Evolutionary conservation across 2,797 vertebrate genomes (phyloP).

Genomic region (Tiaroga cobitis): DNA sequence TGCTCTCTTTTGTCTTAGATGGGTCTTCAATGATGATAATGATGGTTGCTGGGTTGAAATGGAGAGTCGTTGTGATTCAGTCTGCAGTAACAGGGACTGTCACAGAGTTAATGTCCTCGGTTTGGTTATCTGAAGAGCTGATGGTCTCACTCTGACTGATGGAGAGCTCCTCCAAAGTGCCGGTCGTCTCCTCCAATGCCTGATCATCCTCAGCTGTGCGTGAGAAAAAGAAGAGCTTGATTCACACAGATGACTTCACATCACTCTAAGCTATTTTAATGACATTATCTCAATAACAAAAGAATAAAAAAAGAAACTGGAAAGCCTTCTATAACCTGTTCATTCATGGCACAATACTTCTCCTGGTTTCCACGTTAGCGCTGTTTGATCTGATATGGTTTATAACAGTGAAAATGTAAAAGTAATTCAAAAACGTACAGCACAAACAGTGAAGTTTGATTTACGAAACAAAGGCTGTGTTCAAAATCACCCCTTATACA

Average conservation of each 20-base stretch:
- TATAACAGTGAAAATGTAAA: background rate
- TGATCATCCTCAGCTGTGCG: conserved; percentile 65
- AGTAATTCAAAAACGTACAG: no score
- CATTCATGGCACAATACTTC: no score
- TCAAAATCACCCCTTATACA: no score
- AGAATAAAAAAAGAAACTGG: no score
- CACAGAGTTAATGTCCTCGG: conserved; percentile 52
- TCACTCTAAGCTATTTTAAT: background rate
- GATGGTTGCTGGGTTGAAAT: background rate
- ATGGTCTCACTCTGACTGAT: conserved; percentile 60
- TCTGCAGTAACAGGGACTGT: conserved; percentile 54
- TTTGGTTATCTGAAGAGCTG: conserved; percentile 52
- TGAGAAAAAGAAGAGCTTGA: conserved; percentile 45
- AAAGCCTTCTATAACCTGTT: no score
- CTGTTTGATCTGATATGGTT: background rate
- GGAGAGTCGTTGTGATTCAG: conserved; percentile 28
- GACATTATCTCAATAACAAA: background rate
- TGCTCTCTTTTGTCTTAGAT: background rate
- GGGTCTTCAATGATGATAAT: background rate
- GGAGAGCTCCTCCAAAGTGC: conserved; percentile 71
- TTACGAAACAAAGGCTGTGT: no score
- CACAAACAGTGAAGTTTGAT: no score
- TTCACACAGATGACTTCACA: background rate
- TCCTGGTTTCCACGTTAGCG: no score
- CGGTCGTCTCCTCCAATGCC: conserved; percentile 63